phyloP scores from a whole-genome alignment of 2,888 invertebrate genomes.

The Scelioninae gen. 1 region DNA sequence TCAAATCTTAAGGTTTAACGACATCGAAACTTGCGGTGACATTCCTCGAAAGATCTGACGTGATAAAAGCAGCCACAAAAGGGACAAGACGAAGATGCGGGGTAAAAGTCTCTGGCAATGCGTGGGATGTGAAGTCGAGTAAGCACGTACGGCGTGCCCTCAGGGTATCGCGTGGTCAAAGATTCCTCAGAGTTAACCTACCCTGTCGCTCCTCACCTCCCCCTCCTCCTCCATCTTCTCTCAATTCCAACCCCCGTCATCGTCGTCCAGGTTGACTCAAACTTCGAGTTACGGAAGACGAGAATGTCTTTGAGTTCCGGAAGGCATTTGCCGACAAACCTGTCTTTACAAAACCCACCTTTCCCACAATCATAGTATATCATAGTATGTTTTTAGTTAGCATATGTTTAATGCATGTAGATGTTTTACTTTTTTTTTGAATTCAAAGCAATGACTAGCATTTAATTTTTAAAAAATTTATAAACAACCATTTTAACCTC shows the following conservation, averaged over 20 bases:
- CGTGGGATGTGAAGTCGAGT: conserved; percentile 78
- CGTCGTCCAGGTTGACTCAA: conserved; percentile 77
- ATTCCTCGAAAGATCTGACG: conserved; percentile 70
- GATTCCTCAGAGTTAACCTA: conserved; percentile 77
- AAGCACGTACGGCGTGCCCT: conserved; percentile 73
- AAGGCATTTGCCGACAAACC: conserved; percentile 77
- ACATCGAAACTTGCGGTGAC: conserved; percentile 66
- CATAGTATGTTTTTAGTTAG: conserved; percentile 47
- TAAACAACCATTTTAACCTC: too few species aligned
- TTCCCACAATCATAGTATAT: conserved; percentile 44
- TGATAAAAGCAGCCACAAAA: conserved; percentile 70
- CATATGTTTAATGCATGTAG: conserved; percentile 17
- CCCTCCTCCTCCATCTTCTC: conserved; percentile 54
- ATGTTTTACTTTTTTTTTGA: conserved; percentile 9
- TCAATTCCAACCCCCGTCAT: conserved; percentile 61
- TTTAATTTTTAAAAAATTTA: neutral
- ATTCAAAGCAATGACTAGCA: conserved; percentile 3
- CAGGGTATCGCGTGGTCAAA: conserved; percentile 82
- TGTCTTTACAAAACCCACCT: conserved; percentile 60
- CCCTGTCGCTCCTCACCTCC: conserved; percentile 19
- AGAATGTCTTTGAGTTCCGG: conserved; percentile 84
- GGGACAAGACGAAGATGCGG: conserved; percentile 66
- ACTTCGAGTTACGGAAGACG: conserved; percentile 81
- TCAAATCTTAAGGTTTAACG: conserved; percentile 62
- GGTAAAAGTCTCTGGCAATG: conserved; percentile 73